phyloP scores from a whole-genome alignment of 2,113 vertebrate species.

The Urocolius indicus region DNA sequence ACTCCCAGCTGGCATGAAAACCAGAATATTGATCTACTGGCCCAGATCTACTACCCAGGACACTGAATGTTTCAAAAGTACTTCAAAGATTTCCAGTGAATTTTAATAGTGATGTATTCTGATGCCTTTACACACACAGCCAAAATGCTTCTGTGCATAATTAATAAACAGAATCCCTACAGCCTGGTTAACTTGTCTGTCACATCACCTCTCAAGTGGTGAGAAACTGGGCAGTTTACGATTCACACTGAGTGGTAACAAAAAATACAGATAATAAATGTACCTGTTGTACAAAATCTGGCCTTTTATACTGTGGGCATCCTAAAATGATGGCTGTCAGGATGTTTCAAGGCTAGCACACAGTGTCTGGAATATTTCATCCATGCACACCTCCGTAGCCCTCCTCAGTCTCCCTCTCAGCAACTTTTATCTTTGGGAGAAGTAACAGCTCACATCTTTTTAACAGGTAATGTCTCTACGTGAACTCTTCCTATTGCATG shows the following conservation, averaged over 20 bases:
- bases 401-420: not conserved
- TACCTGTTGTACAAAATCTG: not conserved
- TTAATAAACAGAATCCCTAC: not conserved
- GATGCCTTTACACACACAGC: conserved; percentile 42
- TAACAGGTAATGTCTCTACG: not conserved
- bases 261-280: not conserved
- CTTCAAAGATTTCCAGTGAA: not conserved
- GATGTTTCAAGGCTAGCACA: not conserved
- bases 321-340: not conserved
- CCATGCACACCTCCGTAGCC: not conserved
- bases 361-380: not conserved
- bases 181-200: not conserved
- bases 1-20: not conserved
- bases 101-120: not conserved
- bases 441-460: not conserved
- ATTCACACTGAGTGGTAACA: not conserved
- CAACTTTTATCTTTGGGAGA: not conserved
- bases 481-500: not conserved
- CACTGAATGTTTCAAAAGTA: not conserved
- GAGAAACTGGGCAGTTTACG: not conserved
- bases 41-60: not conserved
- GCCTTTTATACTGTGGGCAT: not conserved
- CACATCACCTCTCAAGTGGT: not conserved
- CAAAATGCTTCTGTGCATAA: conserved; percentile 8
- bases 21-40: not conserved